A percentile compares a stretch with the other conserved stretches of the same genome.
These are phyloP conservation scores for Drosophila sechellia DNA, from an alignment of 1,140 invertebrate genomes.

Conservation along the genomic window DNA sequence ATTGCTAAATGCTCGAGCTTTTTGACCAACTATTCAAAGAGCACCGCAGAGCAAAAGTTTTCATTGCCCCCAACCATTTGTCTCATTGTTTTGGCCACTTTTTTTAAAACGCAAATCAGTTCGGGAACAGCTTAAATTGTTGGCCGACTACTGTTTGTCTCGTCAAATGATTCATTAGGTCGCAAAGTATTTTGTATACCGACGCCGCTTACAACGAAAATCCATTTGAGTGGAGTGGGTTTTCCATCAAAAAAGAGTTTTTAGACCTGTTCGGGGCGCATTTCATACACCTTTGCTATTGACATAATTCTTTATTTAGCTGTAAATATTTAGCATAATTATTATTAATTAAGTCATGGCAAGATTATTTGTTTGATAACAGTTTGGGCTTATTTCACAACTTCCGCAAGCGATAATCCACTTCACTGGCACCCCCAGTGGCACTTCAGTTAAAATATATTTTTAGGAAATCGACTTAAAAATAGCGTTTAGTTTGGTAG, in stretches of 20 bases:
- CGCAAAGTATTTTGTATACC: constrained; percentile 58
- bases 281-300: background rate
- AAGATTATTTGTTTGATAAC: too few relatives aligned
- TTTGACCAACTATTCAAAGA: constrained; percentile 58
- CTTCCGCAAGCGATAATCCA: background rate
- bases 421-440: background rate
- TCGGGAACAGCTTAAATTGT: constrained; percentile 71
- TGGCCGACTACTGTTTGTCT: constrained; percentile 72
- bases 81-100: constrained; percentile 28
- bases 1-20: constrained; percentile 70
- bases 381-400: background rate
- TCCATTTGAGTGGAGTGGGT: constrained; percentile 52
- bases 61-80: constrained; percentile 43
- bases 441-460: constrained; percentile 6
- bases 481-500: constrained; percentile 12
- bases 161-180: constrained; percentile 68
- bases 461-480: constrained; percentile 31
- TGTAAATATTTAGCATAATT: background rate
- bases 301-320: background rate
- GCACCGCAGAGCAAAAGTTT: constrained; percentile 57
- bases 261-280: background rate
- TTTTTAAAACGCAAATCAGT: constrained; percentile 49
- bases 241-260: constrained; percentile 5
- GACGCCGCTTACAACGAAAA: constrained; percentile 58
- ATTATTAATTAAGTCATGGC: too few relatives aligned